Base-by-base conservation (phyloP, 2,797 vertebrate species). In the Anguilla obscura region DNA sequence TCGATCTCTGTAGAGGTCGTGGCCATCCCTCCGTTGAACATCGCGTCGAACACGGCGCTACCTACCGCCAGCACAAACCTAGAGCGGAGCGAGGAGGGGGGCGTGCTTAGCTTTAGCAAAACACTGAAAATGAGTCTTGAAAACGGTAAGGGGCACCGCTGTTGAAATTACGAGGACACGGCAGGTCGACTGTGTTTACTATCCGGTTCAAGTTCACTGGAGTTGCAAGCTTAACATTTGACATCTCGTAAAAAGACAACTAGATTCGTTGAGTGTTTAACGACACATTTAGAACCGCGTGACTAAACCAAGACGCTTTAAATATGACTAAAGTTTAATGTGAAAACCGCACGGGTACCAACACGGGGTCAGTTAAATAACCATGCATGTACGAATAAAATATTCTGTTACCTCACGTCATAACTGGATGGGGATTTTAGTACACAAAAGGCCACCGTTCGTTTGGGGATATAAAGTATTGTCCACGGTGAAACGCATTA, bases 11-110 rank as follows among this genome's bases (percentile, higher is more conserved):
- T 97, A 1, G 98, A 99, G 0, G 98, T 99, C 60, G 98, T 99
- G 89, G 98, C 98, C 98, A 99, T 99, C 9, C 98, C 98, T 0
- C 98, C 98, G 50, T 99, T 99, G 90, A 99, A 99, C 98, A 99
- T 99, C 0, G 98, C 98, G 89, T 99, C 98, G 48, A 99, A 99
- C 88, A 99, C 98, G 0, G 98, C 98, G 0, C 98, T 99, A 89
- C 98, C 98, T 91, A 99, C 98, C 0, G 98, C 98, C 90, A 99
- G 95, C 92, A 99, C 98, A 71, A 99, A 99, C 96, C 98, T 99
- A 85, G 71, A 60, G 79, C 48, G 86, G 50, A 90, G 82, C 10
- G 27, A 12, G 7, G 27, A 69, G 27, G 66, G 24, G 1, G 21
- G 24, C 6, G 1, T 33, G 2, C 6, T 74, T 74, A n/a, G n/a